phyloP scores from a whole-genome alignment of 1,140 invertebrate species.

The Megathymus violae region DNA sequence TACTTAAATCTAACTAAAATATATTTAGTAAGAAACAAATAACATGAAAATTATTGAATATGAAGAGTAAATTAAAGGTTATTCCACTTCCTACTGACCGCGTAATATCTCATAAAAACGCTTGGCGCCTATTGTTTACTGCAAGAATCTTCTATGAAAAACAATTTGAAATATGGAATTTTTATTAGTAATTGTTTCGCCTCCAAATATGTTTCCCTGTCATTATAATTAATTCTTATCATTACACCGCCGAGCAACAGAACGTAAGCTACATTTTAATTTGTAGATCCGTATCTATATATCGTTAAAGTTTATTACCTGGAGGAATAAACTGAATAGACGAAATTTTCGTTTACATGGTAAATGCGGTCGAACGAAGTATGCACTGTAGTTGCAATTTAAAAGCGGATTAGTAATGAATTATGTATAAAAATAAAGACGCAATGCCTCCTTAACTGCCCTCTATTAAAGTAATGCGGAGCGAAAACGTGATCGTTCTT shows the following conservation, averaged over 20 bases:
- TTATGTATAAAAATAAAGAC: slow-evolving; percentile 30
- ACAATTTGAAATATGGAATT: slow-evolving; percentile 29
- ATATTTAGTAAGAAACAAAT: neutral
- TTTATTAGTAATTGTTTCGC: slow-evolving; percentile 52
- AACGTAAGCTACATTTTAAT: slow-evolving; percentile 49
- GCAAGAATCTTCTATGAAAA: slow-evolving; percentile 10
- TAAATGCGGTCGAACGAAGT: slow-evolving; percentile 26
- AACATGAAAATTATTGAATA: neutral
- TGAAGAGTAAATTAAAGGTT: slow-evolving; percentile 5
- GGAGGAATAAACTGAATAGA: slow-evolving; percentile 42
- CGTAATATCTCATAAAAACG: slow-evolving; percentile 4
- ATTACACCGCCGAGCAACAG: slow-evolving; percentile 42
- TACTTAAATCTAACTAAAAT: slow-evolving; percentile 1
- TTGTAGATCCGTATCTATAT: slow-evolving; percentile 49
- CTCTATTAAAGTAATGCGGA: slow-evolving; percentile 27
- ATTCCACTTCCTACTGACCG: neutral
- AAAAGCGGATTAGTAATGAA: slow-evolving; percentile 32
- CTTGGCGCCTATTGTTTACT: neutral
- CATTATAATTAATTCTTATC: slow-evolving; percentile 45
- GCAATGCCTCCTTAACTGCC: slow-evolving; percentile 21
- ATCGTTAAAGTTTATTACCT: slow-evolving; percentile 53
- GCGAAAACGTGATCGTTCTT: slow-evolving; percentile 26
- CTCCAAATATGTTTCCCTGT: slow-evolving; percentile 44
- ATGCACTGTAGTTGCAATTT: slow-evolving; percentile 15
- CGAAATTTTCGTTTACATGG: slow-evolving; percentile 38